Evolutionary conservation across 1,140 invertebrate species (phyloP), one percentile per base, ranked within the genome.

Genomic region (Drosophila biarmipes): DNA sequence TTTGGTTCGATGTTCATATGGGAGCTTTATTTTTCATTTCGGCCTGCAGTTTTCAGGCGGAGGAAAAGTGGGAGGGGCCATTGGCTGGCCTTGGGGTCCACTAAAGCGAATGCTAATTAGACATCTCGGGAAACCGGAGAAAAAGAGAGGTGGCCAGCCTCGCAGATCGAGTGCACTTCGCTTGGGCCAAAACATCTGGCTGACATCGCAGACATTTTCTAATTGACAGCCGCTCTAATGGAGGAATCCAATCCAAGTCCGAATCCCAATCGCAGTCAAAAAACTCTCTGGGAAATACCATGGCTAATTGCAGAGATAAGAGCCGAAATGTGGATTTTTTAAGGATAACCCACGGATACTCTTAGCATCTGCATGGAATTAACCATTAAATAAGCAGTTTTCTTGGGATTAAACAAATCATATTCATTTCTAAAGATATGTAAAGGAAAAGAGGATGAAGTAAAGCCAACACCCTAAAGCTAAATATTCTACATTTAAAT

Each of bases 171-270:
- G 57, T 57, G 58, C 58, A 61, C 51, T 63, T 58, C 63, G 45
- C 5, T 51, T 14, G 43, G 58, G 58, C 27, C 56, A 12, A 31
- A 57, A 15, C 52, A 61, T 61, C 24, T 61, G 35, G 52, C 52
- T 61, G 58, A 57, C 58, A 55, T 55, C 37, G n/a, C 53, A 38
- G 63, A 67, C 63, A 67, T 49, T 45, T 45, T 67, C 58, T 67
- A 67, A 67, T 67, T 67, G 63, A 67, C 63, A 67, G 58, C 59
- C 35, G 63, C 45, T 63, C 63, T 67, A 67, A 67, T 67, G 63
- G 63, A 63, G 29, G 63, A 67, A 64, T 64, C 63, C 63, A 62
- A 67, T 67, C 27, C 62, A 29, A 38, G 38, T 40, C 19, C 35
- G 11, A 34, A 35, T 51, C n/a, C 58, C 37, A 49, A 17, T 17